Evolutionary conservation across 53 echinoderm and acorn worm genomes (phyloP).

Genomic region (Holothuria leucospilota): DNA sequence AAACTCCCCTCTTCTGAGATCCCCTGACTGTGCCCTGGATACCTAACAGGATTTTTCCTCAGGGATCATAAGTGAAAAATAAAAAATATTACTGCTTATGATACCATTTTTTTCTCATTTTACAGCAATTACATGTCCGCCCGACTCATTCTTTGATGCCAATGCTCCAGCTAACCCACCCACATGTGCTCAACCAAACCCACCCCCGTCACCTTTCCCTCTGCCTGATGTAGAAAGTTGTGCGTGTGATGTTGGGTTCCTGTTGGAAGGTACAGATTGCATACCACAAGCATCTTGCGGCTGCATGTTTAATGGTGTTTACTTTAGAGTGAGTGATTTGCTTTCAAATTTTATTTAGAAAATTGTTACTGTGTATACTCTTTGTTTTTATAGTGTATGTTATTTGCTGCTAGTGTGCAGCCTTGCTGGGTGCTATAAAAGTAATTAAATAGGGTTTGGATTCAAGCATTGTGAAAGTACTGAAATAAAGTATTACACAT

Average conservation of each 20-base stretch:
- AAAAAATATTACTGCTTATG: not conserved
- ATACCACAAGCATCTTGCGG: slow-evolving; percentile 12
- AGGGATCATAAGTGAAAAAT: too few relatives aligned
- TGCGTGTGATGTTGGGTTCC: not conserved
- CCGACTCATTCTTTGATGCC: slow-evolving; percentile 8
- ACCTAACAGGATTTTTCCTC: too few relatives aligned
- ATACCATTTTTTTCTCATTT: not conserved
- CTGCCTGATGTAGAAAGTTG: slow-evolving; percentile 24
- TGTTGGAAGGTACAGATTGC: slow-evolving; percentile 1
- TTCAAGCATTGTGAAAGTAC: too few relatives aligned
- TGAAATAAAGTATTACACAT: too few relatives aligned
- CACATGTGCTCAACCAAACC: not conserved
- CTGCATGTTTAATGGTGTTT: not conserved
- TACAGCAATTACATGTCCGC: slow-evolving; percentile 16
- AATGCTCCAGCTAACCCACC: slow-evolving; percentile 3
- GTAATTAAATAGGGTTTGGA: too few relatives aligned
- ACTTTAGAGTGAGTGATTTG: slow-evolving; percentile 3
- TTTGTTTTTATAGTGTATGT: too few relatives aligned
- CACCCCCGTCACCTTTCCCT: not conserved
- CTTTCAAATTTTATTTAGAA: too few relatives aligned
- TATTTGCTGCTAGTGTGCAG: too few relatives aligned
- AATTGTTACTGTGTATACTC: too few relatives aligned
- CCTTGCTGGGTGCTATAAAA: too few relatives aligned
- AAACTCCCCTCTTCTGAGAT: too few relatives aligned
- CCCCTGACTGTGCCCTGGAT: too few relatives aligned